These are phyloP conservation scores for Synanthedon andrenaeformis DNA, from an alignment of 2,888 invertebrate species.

Conservation along the genomic window DNA sequence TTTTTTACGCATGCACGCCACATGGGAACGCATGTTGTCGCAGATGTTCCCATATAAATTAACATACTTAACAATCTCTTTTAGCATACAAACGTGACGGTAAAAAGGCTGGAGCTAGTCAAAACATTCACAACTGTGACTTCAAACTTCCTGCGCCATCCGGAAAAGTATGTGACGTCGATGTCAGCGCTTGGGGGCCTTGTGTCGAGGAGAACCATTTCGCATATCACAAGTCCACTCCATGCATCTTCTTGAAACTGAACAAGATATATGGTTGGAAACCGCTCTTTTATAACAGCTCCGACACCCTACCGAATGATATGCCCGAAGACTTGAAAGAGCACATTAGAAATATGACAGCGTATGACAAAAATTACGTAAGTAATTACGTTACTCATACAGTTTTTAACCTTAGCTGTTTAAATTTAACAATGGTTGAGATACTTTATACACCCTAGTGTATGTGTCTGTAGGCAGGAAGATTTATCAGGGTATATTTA, in stretches of 20 bases:
- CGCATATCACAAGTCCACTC: conserved; percentile 91
- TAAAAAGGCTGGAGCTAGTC: conserved; percentile 77
- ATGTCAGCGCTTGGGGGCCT: conserved; percentile 82
- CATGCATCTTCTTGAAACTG: conserved; percentile 94
- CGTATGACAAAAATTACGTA: conserved; percentile 56
- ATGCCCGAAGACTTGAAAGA: conserved; percentile 82
- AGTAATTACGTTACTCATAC: conserved; percentile 14
- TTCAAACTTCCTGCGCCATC: conserved; percentile 77
- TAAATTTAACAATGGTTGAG: background rate
- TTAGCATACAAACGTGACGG: conserved; percentile 81
- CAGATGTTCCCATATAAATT: too few relatives aligned
- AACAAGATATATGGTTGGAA: conserved; percentile 95
- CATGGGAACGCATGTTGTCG: too few relatives aligned
- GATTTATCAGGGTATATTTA: too few relatives aligned
- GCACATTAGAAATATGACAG: conserved; percentile 71
- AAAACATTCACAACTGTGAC: conserved; percentile 81
- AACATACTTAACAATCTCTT: background rate
- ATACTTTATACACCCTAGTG: too few relatives aligned
- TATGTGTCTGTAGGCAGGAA: too few relatives aligned
- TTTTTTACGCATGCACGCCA: too few relatives aligned
- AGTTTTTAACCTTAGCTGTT: background rate
- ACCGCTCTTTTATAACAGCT: conserved; percentile 84
- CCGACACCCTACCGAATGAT: conserved; percentile 74
- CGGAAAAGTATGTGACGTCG: conserved; percentile 88
- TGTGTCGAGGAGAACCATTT: conserved; percentile 88